Conservation (phyloP, 2,113 vertebrate genomes). For the Serilophus lunatus region DNA sequence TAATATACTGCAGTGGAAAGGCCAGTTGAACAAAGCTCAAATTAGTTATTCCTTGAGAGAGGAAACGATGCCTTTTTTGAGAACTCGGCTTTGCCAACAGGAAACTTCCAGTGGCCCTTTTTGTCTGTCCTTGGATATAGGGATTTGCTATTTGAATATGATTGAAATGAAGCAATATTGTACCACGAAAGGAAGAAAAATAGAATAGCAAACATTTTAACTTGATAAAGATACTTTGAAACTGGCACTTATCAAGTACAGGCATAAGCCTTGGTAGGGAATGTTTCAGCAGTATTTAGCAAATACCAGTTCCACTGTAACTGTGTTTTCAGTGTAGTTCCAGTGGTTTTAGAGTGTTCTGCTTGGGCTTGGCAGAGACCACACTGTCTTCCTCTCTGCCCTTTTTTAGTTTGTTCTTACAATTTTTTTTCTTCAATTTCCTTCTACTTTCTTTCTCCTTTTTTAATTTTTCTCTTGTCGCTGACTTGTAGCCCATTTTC, state of each 20-base stretch:
- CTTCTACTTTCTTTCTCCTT: too few relatives aligned
- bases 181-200: neutral
- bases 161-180: neutral
- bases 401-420: neutral
- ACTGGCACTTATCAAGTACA: neutral
- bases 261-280: neutral
- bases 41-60: conserved; percentile 61
- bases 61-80: conserved; percentile 6
- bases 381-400: neutral
- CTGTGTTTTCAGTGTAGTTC: neutral
- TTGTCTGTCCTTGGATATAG: neutral
- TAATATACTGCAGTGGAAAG: conserved; percentile 71
- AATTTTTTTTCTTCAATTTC: neutral
- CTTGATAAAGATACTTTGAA: neutral
- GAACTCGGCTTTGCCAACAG: neutral
- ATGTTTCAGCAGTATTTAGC: neutral
- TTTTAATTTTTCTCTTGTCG: too few relatives aligned
- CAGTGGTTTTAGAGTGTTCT: neutral
- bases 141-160: neutral
- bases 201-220: neutral
- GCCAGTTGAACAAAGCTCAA: neutral
- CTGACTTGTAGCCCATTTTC: neutral
- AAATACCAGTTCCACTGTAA: neutral
- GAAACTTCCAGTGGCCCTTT: neutral
- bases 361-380: neutral